Conservation (phyloP, 1,140 invertebrate species). For the Phymastichus coffea region DNA sequence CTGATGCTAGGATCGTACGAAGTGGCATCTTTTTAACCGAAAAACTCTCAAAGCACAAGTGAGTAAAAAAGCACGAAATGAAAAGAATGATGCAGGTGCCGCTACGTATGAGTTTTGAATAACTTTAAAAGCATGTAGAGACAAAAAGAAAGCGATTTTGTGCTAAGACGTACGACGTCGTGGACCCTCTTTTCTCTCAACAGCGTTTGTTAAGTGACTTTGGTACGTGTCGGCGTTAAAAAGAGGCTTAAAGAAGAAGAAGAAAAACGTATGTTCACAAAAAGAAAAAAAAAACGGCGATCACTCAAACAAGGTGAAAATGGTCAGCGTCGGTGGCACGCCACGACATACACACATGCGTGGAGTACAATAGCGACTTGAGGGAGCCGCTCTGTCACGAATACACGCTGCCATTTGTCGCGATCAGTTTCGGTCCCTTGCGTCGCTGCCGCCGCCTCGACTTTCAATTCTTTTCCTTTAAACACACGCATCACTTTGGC, state of each 20-base stretch:
- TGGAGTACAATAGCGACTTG: not conserved
- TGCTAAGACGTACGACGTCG: not conserved
- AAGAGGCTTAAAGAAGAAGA: too few species aligned
- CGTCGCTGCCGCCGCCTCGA: too few species aligned
- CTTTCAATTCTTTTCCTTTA: too few species aligned
- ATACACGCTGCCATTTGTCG: not conserved
- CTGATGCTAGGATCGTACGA: too few species aligned
- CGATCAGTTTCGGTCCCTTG: conserved; percentile 1
- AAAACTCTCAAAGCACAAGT: too few species aligned
- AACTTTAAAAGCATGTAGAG: not conserved
- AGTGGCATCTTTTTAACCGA: too few species aligned
- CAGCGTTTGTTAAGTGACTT: not conserved
- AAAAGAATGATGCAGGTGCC: not conserved
- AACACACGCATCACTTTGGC: too few species aligned
- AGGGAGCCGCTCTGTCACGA: not conserved
- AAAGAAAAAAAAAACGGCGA: not conserved
- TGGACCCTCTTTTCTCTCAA: not conserved
- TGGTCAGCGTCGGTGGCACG: conserved; percentile 5
- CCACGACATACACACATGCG: too few species aligned
- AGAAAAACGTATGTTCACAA: too few species aligned
- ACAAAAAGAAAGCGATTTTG: not conserved
- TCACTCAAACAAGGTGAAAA: not conserved
- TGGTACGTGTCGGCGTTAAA: too few species aligned
- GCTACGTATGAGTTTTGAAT: not conserved
- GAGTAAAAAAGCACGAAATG: conserved; percentile 31